Base-by-base conservation (phyloP, 1,140 invertebrate genomes). In the Pygmarrhopalites habei region DNA sequence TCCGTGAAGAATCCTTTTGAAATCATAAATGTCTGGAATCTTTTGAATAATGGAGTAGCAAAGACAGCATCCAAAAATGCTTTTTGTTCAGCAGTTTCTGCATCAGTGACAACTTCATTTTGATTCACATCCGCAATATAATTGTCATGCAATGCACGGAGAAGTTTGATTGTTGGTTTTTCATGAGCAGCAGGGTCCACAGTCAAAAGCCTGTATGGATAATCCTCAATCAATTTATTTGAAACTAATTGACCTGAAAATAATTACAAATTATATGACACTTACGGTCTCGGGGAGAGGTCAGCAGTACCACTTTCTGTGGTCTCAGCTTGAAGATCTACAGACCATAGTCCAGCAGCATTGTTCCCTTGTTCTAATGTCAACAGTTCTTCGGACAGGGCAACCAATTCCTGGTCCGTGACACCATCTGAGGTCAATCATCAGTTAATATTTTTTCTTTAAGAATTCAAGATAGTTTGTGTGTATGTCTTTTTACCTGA, bases 251-350 rank as follows among this genome's bases (percentile, higher is more conserved):
- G 29, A 26, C 29, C 7, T 21, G 14, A 55, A 23, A 47, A 28
- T 57, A 17, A 21, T 19, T 19, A 44, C 4, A n/a, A n/a, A n/a
- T n/a, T n/a, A n/a, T n/a, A n/a, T n/a, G n/a, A n/a, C 3, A 77
- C 83, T 83, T 79, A 89, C 86, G 85, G 84, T 66, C 81, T 75
- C 14, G 86, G 81, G 21, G 87, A 85, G 75, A 85, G 81, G 72
- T 90, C 88, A 14, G 75, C 78, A 47, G 76, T 78, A 25, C 82
- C 84, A 62, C 79, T 79, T 1, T 83, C 83, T 0, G 80, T 80
- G 0, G 86, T 88, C 73, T 82, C 81, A 68, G 83, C 83, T 77
- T 89, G 88, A 60, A 83, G 76, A 75, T 88, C 87, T 2, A 88
- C 64, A 1, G 78, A 84, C 12, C 89, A 77, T 61, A 81, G 80